A percentile compares a stretch with the other conserved stretches of the same genome.
Evolutionary conservation across 2,888 invertebrate species (phyloP).

Genomic region (Drosophila prolongata): DNA sequence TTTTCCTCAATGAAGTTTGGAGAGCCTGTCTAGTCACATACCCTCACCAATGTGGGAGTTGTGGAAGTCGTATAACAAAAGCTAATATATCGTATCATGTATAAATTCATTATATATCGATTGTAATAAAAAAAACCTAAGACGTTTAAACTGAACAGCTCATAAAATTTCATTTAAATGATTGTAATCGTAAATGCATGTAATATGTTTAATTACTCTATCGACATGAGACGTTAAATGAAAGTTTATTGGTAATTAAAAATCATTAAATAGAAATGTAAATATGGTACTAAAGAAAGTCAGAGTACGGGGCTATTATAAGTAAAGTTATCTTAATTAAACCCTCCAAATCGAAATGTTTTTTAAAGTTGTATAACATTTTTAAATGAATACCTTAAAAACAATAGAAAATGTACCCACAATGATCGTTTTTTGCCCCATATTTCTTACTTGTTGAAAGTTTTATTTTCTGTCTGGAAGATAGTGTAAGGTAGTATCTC

Average conservation of each 20-base stretch:
- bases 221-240: neutral
- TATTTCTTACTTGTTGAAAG: too few relatives aligned
- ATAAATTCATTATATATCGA: neutral
- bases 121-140: constrained; percentile 2
- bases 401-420: too few relatives aligned
- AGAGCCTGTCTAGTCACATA: constrained; percentile 23
- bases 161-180: neutral
- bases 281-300: too few relatives aligned
- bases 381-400: too few relatives aligned
- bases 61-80: neutral
- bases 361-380: too few relatives aligned
- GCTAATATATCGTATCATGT: neutral
- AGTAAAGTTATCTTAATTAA: too few relatives aligned
- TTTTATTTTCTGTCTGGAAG: neutral
- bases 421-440: too few relatives aligned
- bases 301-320: too few relatives aligned
- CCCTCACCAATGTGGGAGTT: constrained; percentile 9
- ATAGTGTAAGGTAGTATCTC: too few relatives aligned
- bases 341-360: too few relatives aligned
- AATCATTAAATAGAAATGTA: too few relatives aligned
- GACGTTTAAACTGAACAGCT: neutral
- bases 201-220: neutral
- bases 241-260: neutral
- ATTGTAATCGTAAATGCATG: neutral
- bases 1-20: constrained; percentile 67